Evolutionary conservation across 2,113 vertebrate species (phyloP), one percentile per base, ranked within the genome.

Genomic region (Sterrhoptilus dennistouni): DNA sequence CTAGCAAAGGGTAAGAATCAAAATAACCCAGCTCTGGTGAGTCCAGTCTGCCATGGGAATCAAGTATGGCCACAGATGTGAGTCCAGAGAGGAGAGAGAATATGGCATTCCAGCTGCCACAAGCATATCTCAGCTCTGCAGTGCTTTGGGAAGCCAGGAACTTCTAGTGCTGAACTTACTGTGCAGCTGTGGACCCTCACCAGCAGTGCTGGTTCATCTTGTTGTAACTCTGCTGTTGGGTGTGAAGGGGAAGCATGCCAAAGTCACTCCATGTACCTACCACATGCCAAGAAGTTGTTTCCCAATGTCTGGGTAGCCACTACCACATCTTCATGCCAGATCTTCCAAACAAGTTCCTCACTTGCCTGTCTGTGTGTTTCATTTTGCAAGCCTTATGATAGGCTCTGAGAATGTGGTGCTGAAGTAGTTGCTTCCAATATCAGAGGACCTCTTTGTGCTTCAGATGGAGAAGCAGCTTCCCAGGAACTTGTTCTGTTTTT

Each of bases 381-480:
- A 2, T 69, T 76, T 38, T 90, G 57, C 21, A 57, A 38, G 49
- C 10, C 4, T 31, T 25, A 21, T 8, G 8, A 21, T 57, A 14
- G 1, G 2, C 3, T 64, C 7, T 4, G 10, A 57, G 23, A 52
- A 79, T 31, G 40, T 15, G 31, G 7, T 28, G 9, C 3, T 57
- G 54, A 47, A 84, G 29, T 59, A 3, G 0, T 29, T 16, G 6
- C 20, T 70, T 64, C 21, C 27, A 17, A 5, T 38, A 17, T 25
- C 6, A 3, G 64, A 36, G 17, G 31, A 27, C 1, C 1, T 15
- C 11, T 40, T 25, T 3, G 1, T 47, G 20, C 33, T 79, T 85
- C 6, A 9, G 38, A 3, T 63, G 7, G 54, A 53, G 25, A 20
- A 56, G 12, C 5, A 57, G 10, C 28, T 61, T 83, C 49, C 6